These are phyloP conservation scores for Chromoteleia sp. DNA, from an alignment of 2,888 invertebrate species.

Conservation along the genomic window DNA sequence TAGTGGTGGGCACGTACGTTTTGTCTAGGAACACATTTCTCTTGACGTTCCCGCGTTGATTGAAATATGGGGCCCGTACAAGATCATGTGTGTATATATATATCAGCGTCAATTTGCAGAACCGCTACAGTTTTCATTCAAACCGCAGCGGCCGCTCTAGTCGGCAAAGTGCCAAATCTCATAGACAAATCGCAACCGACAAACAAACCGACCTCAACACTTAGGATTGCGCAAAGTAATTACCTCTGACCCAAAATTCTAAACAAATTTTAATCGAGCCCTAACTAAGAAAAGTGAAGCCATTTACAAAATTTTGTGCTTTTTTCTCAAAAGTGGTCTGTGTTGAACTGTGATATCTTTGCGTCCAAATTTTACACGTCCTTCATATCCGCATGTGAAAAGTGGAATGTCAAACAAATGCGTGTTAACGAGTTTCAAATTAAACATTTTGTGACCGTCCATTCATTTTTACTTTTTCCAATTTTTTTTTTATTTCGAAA, in stretches of 20 bases:
- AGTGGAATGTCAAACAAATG: too few species aligned
- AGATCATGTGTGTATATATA: slow-evolving; percentile 76
- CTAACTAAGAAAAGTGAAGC: not conserved
- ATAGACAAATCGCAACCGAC: slow-evolving; percentile 16
- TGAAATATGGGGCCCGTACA: slow-evolving; percentile 64
- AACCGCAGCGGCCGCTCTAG: slow-evolving; percentile 58
- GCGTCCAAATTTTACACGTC: too few species aligned
- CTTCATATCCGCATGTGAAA: too few species aligned
- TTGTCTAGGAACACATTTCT: slow-evolving; percentile 70
- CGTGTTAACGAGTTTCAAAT: too few species aligned
- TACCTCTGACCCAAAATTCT: not conserved
- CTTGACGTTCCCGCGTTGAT: slow-evolving; percentile 60
- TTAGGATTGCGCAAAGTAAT: slow-evolving; percentile 20
- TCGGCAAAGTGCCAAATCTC: slow-evolving; percentile 57
- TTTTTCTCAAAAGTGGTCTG: slow-evolving; percentile 5
- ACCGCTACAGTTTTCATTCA: slow-evolving; percentile 76
- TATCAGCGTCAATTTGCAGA: slow-evolving; percentile 73
- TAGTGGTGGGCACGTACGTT: slow-evolving; percentile 18
- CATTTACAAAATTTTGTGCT: slow-evolving; percentile 10
- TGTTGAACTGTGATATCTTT: not conserved
- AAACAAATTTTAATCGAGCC: too few species aligned
- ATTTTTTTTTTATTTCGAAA: too few species aligned
- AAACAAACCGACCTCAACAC: not conserved
- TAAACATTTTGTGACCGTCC: too few species aligned
- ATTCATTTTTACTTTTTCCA: too few species aligned